Conservation (phyloP, 2,113 vertebrate species). For the Oryzias melastigma region DNA sequence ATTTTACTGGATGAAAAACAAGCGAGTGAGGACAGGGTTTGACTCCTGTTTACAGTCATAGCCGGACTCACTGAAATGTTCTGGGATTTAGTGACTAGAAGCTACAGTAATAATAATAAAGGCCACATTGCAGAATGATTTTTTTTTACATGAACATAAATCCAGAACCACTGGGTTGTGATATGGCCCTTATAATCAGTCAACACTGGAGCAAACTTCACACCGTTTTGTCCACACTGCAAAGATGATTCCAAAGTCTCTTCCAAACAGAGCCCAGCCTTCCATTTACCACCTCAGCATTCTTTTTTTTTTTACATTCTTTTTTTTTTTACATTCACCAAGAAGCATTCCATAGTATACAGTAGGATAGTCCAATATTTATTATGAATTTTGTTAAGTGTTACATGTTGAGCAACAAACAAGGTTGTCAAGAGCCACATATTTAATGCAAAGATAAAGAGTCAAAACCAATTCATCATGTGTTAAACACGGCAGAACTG, state of each 20-base stretch:
- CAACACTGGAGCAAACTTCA: conserved; percentile 5
- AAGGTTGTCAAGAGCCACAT: conserved; percentile 95
- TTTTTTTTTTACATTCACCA: conserved; percentile 65
- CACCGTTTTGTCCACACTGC: conserved; percentile 1
- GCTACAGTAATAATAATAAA: too few species aligned
- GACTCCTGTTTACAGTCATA: too few species aligned
- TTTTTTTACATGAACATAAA: background rate
- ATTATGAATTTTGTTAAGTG: conserved; percentile 87
- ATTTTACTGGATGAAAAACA: background rate
- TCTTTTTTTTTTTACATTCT: conserved; percentile 53
- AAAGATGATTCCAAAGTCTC: conserved; percentile 23
- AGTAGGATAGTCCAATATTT: conserved; percentile 98
- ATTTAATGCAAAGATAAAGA: conserved; percentile 88
- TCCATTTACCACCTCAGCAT: conserved; percentile 51
- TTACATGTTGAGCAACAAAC: conserved; percentile 98
- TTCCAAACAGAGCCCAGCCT: conserved; percentile 50
- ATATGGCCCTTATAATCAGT: background rate
- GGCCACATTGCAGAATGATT: background rate
- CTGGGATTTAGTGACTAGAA: background rate
- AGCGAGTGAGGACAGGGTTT: background rate
- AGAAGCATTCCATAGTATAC: conserved; percentile 87
- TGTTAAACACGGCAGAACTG: conserved; percentile 90
- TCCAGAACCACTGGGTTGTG: background rate
- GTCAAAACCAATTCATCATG: conserved; percentile 86
- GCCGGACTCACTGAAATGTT: background rate